Base-by-base conservation (phyloP, 2,888 invertebrate species). In the Nemoura dubitans region DNA sequence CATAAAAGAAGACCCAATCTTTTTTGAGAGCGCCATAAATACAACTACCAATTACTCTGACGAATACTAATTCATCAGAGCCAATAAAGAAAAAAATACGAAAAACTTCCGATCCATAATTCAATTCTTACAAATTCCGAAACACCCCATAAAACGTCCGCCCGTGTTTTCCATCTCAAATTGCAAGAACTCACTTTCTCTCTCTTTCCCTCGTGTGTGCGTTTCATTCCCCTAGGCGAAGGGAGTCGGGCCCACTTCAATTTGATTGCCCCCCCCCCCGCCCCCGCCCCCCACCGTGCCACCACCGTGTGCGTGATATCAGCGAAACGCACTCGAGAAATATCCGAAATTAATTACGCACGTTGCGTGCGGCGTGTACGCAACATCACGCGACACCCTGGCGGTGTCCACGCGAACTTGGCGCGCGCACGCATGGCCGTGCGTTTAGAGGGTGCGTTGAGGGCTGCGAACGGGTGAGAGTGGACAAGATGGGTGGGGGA, bases 291-390 rank as follows among this genome's bases (percentile, higher is more conserved):
- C 21, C 59, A 59, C 59, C 59, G 2, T 59, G 3, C 36, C 36
- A 10, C 10, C 3, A 36, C 10, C 59, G 16, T 59, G 14, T 59
- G 10, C 59, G 21, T 59, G 59, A 1, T 59, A 59, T 59, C 59
- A 59, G 59, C 59, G 10, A 21, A 59, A 59, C 59, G 59, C 59
- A 59, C 59, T 59, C 59, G 10, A 59, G 59, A 59, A 59, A 59
- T 59, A 59, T 59, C 59, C 59, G 59, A 59, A 59, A 59, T 59
- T 59, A 59, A 59, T 59, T 59, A 59, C 59, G 59, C 59, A 14
- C 14, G 59, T 59, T 59, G 59, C 59, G 59, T 59, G 59, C 10
- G 3, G 36, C 36, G 36, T 59, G 16, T 59, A 21, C 21, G 59
- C 14, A 3, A 21, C 59, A 59, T 16, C 21, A 21, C 59, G 59